Evolutionary conservation across 2,888 invertebrate species (phyloP), one percentile per base, ranked within the genome.

Genomic region (Odiellus spinosus): DNA sequence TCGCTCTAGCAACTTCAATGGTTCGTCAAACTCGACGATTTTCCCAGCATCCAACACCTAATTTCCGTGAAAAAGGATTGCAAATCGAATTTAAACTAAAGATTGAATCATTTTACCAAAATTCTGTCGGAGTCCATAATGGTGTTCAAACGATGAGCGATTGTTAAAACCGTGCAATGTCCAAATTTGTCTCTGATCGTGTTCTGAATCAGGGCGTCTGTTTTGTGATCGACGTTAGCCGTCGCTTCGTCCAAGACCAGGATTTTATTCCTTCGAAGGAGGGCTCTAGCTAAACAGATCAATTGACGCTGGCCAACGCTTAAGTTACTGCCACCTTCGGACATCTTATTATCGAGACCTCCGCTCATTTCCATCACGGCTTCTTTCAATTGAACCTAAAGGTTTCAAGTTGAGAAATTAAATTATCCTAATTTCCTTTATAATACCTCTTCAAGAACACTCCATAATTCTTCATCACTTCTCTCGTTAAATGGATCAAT

Each of bases 71-170:
- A n/a, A n/a, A n/a, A n/a, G n/a, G n/a, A n/a, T n/a, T n/a, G n/a
- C n/a, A n/a, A n/a, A n/a, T n/a, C n/a, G n/a, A n/a, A n/a, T n/a
- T n/a, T n/a, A n/a, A n/a, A n/a, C n/a, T n/a, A n/a, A n/a, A n/a
- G n/a, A n/a, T n/a, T n/a, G n/a, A n/a, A n/a, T n/a, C n/a, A n/a
- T 43, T 49, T 50, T 47, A 90, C 87, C 61, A 90, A 71, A 15
- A 88, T 80, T 50, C 80, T 74, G 68, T 88, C 85, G 0, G 84
- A 85, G 66, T 91, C 90, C 80, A 91, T 88, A 53, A 91, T 82
- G 1, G 90, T 91, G 63, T 90, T 80, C 21, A 93, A 71, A 38
- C 91, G 74, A 40, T 56, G 55, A 15, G 54, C 54, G 42, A 56
- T 55, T 3, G 55, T 55, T 14, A 55, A 33, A 12, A 55, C 53